Evolutionary conservation across 2,113 vertebrate species (phyloP).

Genomic region (Amia ocellicauda): DNA sequence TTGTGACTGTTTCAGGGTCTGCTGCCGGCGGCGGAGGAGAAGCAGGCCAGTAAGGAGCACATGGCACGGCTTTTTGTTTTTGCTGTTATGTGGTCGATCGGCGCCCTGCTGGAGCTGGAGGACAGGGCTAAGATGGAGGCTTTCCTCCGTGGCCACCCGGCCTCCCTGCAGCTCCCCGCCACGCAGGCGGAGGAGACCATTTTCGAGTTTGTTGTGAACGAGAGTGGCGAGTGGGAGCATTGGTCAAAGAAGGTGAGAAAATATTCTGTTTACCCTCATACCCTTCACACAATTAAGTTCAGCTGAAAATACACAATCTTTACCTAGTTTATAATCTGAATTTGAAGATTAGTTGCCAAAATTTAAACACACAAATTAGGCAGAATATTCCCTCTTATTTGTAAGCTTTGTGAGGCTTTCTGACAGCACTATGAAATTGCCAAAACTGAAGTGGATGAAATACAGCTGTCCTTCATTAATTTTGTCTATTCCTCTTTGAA

Average conservation of each 20-base stretch:
- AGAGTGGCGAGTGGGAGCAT: slow-evolving; percentile 72
- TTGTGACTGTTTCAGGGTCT: slow-evolving; percentile 61
- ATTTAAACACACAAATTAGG: neutral
- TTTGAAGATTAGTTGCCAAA: no score
- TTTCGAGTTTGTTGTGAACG: slow-evolving; percentile 71
- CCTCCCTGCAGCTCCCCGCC: slow-evolving; percentile 63
- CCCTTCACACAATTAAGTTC: no score
- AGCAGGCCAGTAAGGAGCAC: slow-evolving; percentile 46
- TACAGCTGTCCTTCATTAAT: no score
- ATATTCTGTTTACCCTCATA: no score
- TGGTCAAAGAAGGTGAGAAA: slow-evolving; percentile 78
- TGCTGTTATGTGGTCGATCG: slow-evolving; percentile 76
- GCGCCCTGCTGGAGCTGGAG: slow-evolving; percentile 72
- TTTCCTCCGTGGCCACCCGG: slow-evolving; percentile 57
- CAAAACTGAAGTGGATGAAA: no score
- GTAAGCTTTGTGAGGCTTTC: no score
- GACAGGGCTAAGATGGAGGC: slow-evolving; percentile 75
- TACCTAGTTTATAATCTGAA: no score
- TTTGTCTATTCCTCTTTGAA: slow-evolving; percentile 34
- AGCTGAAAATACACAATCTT: no score
- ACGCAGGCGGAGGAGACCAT: slow-evolving; percentile 68
- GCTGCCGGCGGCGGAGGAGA: slow-evolving; percentile 59
- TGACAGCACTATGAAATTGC: no score
- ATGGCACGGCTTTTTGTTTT: slow-evolving; percentile 69
- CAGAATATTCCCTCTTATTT: neutral